A percentile compares a stretch with the other conserved stretches of the same genome.
Conservation (phyloP, 1,140 invertebrate species). For the Platyscapa corneri region DNA sequence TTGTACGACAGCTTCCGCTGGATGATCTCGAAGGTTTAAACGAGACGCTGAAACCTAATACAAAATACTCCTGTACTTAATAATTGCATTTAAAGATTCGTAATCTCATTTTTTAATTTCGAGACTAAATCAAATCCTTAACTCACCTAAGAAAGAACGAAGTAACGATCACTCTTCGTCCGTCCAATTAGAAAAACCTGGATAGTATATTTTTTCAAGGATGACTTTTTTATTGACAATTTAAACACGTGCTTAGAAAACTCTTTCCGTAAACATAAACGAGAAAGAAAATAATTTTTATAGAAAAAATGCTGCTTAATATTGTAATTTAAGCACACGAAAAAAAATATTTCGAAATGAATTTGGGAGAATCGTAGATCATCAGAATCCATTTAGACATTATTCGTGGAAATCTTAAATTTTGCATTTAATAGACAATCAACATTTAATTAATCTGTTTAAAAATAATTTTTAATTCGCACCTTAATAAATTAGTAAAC, state of each 20-base stretch:
- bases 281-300: constrained; percentile 3
- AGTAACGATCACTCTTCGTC: constrained; percentile 25
- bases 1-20: constrained; percentile 28
- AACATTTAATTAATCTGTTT: background rate
- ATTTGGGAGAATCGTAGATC: constrained; percentile 13
- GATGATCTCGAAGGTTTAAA: constrained; percentile 43
- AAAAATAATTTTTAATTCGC: constrained; percentile 34
- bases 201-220: constrained; percentile 43
- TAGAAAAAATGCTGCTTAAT: background rate
- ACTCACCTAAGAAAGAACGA: background rate
- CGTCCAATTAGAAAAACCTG: constrained; percentile 42
- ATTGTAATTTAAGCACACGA: background rate
- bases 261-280: background rate
- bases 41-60: constrained; percentile 10
- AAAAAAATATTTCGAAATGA: constrained; percentile 26
- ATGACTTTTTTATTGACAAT: constrained; percentile 24
- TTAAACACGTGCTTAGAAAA: background rate
- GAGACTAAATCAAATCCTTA: background rate
- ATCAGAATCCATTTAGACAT: background rate
- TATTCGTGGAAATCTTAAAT: background rate
- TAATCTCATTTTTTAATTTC: constrained; percentile 6
- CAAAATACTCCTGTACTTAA: constrained; percentile 45
- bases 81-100: constrained; percentile 10
- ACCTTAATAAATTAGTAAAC: constrained; percentile 57
- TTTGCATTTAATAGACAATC: constrained; percentile 31